phyloP scores from a whole-genome alignment of 2,888 invertebrate genomes.

The Tenodera sinensis region DNA sequence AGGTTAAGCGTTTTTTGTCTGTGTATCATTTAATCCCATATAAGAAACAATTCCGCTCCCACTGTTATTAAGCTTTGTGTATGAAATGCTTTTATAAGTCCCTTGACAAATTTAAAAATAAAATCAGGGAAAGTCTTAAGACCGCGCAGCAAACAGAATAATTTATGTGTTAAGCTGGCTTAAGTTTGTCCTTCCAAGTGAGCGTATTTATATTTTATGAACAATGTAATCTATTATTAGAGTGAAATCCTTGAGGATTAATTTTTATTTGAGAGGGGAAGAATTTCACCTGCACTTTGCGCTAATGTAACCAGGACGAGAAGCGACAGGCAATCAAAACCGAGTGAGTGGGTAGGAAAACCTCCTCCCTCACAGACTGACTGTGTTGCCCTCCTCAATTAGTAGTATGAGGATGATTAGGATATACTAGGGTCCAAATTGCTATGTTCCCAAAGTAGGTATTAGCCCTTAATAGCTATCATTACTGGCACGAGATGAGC shows the following conservation, averaged over 20 bases:
- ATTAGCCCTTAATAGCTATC: constrained; percentile 20
- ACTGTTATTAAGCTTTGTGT: background rate
- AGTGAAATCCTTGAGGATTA: background rate
- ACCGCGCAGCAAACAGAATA: background rate
- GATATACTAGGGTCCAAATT: constrained; percentile 19
- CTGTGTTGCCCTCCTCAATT: constrained; percentile 2
- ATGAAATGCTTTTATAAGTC: background rate
- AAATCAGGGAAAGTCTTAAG: background rate
- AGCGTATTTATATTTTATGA: constrained; percentile 1
- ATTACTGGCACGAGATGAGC: constrained; percentile 17
- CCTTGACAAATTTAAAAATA: background rate
- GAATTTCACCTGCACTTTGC: background rate
- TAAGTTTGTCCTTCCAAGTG: background rate
- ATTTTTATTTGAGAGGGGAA: background rate
- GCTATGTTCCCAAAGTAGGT: constrained; percentile 19
- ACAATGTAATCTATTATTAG: constrained; percentile 3
- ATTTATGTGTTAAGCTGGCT: background rate
- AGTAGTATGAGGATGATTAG: constrained; percentile 16
- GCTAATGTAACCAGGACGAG: background rate
- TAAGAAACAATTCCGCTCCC: too few species aligned
- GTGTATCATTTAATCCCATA: too few species aligned
- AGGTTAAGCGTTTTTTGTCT: too few species aligned
- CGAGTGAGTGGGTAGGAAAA: background rate
- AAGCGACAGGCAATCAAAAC: constrained; percentile 2
- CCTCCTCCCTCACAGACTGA: background rate